Base-by-base conservation (phyloP, 2,113 vertebrate species). In the Tapirus terrestris region DNA sequence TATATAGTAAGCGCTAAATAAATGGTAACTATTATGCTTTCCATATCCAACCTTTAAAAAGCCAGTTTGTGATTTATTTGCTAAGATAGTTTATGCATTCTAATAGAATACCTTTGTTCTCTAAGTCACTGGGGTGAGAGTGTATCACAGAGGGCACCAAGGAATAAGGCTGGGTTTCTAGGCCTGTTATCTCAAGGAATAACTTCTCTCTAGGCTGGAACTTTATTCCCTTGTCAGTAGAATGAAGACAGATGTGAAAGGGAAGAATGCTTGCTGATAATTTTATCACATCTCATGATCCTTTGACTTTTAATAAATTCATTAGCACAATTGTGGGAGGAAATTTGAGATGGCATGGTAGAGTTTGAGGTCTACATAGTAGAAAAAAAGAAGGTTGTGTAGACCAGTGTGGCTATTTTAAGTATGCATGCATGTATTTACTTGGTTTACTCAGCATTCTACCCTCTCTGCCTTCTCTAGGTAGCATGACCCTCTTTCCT, bases 391-490 rank as follows among this genome's bases (percentile, higher is more conserved):
- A n/a, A 20, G n/a, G 1, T 51, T n/a, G 8, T 27, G 0, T 3
- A 29, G 39, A 33, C 2, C 3, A 51, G 10, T 7, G 11, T 23
- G n/a, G 6, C 13, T 8, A 0, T 33, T 67, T 43, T 8, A 13
- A n/a, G 25, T 5, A 11, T 6, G 2, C 0, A 10, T 48, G 21
- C 3, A 2, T 65, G 13, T 8, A 20, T 20, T 53, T 60, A 1
- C 17, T 51, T 76, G 23, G n/a, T 75, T 68, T 23, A 23, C 12
- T 48, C 36, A 13, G 20, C 5, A 6, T 58, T 48, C 4, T 29
- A 27, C 17, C 36, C 9, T 16, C 3, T 77, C 25, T 21, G 16
- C 7, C 29, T 17, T 58, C 36, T 27, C 0, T 29, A 25, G 27
- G 27, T 16, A 11, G 8, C 21, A 3, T 9, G 17, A 16, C 8